Evolutionary conservation across 1,140 invertebrate genomes (phyloP), one percentile per base, ranked within the genome.

Genomic region (Aphis gossypii): DNA sequence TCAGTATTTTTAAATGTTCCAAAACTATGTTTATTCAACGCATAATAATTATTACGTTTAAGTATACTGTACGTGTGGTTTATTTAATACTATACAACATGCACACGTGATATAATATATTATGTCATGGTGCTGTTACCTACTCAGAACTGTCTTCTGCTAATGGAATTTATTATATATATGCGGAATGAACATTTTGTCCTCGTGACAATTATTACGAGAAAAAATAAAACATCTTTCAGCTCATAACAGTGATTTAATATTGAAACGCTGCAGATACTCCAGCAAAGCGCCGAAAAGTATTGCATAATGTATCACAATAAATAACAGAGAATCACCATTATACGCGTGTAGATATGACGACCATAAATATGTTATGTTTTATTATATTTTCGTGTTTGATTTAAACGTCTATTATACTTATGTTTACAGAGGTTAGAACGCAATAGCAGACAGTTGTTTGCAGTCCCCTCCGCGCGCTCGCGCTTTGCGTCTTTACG

Each of bases 1-100:
- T 83, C 91, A 92, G 91, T 92, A 92, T 92, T 92, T 84, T 35
- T 51, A 83, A 83, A 84, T 25, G 46, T 89, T 21, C 7, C 44
- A 54, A 35, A 76, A 5, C 25, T 84, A 14, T 41, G 14, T 84
- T 84, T 25, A 25, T 84, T 44, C 23, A 38, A 25, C 41, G 23
- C 9, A 76, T 18, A 18, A 51, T 46, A 2, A 41, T 41, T 41
- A 41, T 41, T n/a, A 76, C 60, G 18, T 14, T 76, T n/a, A 18
- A 35, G 30, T n/a, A 60, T 5, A 68, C 14, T 18, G 14, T 68
- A n/a, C 14, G 60, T 76, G 60, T 76, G n/a, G 60, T 76, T 76
- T 18, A 18, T n/a, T 68, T 68, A 68, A n/a, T n/a, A 76, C 11
- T n/a, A 60, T 30, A 60, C 56, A 30, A 9, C 25, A 9, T 14